A percentile compares a stretch with the other conserved stretches of the same genome.
These are phyloP conservation scores for Sarcoramphus papa DNA, from an alignment of 2,797 vertebrate species.

Conservation along the genomic window DNA sequence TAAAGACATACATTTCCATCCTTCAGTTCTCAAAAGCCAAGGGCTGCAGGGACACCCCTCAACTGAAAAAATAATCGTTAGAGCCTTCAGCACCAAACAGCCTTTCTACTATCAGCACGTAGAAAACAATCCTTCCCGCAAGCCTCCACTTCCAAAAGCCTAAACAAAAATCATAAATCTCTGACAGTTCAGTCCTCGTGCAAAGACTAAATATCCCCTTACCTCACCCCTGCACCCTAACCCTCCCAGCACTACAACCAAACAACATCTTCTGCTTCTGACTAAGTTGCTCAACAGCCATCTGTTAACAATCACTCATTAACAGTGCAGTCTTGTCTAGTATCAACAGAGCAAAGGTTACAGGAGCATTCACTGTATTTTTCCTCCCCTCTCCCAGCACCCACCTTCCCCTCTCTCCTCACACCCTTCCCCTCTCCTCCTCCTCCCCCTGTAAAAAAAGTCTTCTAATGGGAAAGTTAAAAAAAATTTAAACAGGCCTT, in stretches of 20 bases:
- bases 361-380: slow-evolving; percentile 61
- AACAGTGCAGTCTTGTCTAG: slow-evolving; percentile 73
- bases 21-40: background rate
- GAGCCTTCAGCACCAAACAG: slow-evolving; percentile 24
- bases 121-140: slow-evolving; percentile 13
- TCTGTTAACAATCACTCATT: slow-evolving; percentile 66
- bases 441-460: background rate
- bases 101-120: background rate
- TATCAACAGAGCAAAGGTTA: slow-evolving; percentile 73
- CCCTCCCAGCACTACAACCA: slow-evolving; percentile 24
- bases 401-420: slow-evolving; percentile 18
- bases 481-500: slow-evolving; percentile 78
- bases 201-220: slow-evolving; percentile 56
- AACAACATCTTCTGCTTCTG: slow-evolving; percentile 43
- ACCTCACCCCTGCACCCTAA: slow-evolving; percentile 58
- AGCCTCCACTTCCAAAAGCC: background rate
- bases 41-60: background rate
- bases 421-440: background rate
- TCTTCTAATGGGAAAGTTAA: slow-evolving; percentile 78
- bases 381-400: slow-evolving; percentile 10
- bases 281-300: slow-evolving; percentile 41
- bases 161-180: slow-evolving; percentile 47
- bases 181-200: background rate
- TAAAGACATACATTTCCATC: background rate
- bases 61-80: background rate